Evolutionary conservation across 2,797 vertebrate genomes (phyloP), one percentile per base, ranked within the genome.

Genomic region (Malacoctenus gilli): DNA sequence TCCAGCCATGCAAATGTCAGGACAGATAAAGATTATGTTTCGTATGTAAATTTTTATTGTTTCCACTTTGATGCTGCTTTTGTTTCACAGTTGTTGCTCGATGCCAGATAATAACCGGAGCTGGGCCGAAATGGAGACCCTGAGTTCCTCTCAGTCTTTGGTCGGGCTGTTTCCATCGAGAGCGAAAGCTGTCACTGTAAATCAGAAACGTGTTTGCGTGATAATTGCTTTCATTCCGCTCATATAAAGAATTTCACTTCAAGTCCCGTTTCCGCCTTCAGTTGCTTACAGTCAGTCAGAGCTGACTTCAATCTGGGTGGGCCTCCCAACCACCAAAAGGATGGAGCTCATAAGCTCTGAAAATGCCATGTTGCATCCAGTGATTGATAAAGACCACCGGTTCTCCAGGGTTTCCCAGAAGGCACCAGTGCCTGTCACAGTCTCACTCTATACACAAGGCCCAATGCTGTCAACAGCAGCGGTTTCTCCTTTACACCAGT

Each of bases 371-470:
- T 50, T 28, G 14, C 37, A 43, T 14, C 40, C 44, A n/a, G 11
- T 5, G 15, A 62, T 51, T 68, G 42, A 60, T 55, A 14, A 59
- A 59, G 75, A 56, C 55, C 59, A 41, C 36, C 31, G 54, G 20
- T 41, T 58, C 57, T 28, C 42, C 36, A 54, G 32, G 57, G 41
- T 50, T 79, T 77, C 73, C 66, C 77, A 76, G 56, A 79, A 63
- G 47, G 56, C 59, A 50, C 47, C 57, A 40, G 9, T 39, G 49
- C 15, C 54, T 68, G 64, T 72, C 46, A 59, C 43, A 42, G 39
- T 73, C 44, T 47, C 55, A 59, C 68, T 66, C 19, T 36, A 66
- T 69, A 62, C 50, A 62, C 53, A 19, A 28, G 57, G 74, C 57
- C 38, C 38, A 59, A 35, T 74, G 53, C 63, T 67, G 9, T 16